Evolutionary conservation across 1,140 invertebrate species (phyloP), one percentile per base, ranked within the genome.

Genomic region (Melitaea cinxia): DNA sequence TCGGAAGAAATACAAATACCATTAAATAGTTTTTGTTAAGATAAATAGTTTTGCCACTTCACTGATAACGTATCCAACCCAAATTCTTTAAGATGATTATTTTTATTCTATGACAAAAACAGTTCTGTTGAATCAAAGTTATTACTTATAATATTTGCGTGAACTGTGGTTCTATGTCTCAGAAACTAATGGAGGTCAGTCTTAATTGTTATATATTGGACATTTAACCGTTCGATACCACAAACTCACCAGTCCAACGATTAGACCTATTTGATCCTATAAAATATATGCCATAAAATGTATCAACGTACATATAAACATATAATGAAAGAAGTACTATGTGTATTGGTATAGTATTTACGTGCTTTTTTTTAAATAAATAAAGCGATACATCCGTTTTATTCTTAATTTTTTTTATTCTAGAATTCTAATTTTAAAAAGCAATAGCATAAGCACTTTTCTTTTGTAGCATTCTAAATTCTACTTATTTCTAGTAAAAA

Each of bases 31-130:
- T n/a, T n/a, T n/a, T n/a, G n/a, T n/a, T n/a, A n/a, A n/a, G n/a
- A n/a, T n/a, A n/a, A n/a, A n/a, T n/a, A n/a, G n/a, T 15, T 4
- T 14, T 10, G 12, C 42, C 42, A 23, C 19, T 12, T 47, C 0
- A 9, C 23, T 47, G 42, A 47, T 47, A 47, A 47, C 42, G 19
- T 47, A 47, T 47, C 42, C 23, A 47, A 47, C 42, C 42, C 19
- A 47, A 47, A 24, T 47, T n/a, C 17, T 23, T 47, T 47, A 23
- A 33, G 30, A 33, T 33, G 30, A 6, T 4, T 33, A 9, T 10
- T 6, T 33, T 9, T 10, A 33, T 33, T 33, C 30, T n/a, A 21
- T n/a, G 6, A 23, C 7, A 21, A 23, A 23, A 47, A 17, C 21
- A 45, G 4, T 17, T 23, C 10, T 47, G 19, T 47, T 2, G 19